Conservation (phyloP, 2,888 invertebrate genomes). For the Apamea crenata region DNA sequence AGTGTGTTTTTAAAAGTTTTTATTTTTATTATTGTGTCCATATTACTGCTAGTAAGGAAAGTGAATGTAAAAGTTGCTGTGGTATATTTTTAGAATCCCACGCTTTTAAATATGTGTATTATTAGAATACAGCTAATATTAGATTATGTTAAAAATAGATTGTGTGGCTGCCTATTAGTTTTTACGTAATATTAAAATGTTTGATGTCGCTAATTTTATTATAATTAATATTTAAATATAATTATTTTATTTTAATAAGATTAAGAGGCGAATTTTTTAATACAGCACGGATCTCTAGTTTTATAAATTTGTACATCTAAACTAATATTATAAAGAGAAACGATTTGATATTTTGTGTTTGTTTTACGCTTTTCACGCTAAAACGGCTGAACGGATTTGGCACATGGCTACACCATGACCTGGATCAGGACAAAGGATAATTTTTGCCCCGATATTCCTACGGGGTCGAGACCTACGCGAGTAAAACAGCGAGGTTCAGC, state of each 20-base stretch:
- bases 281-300: background rate
- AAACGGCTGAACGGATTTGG: background rate
- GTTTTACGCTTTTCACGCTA: background rate
- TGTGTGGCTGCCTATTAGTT: background rate
- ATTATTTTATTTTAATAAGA: too few relatives aligned
- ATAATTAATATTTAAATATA: too few relatives aligned
- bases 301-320: background rate
- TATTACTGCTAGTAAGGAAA: background rate
- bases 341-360: background rate
- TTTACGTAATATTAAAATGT: background rate
- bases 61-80: background rate
- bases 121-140: background rate
- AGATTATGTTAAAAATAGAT: background rate
- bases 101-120: background rate
- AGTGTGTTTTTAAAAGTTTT: background rate
- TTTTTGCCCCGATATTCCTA: background rate
- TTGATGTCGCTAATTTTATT: background rate
- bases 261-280: too few relatives aligned
- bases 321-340: background rate
- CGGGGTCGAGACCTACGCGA: background rate
- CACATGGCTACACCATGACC: background rate
- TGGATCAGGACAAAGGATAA: background rate
- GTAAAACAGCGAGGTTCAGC: background rate
- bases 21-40: background rate
- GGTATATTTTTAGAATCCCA: background rate